Evolutionary conservation across 1,140 invertebrate genomes (phyloP), one percentile per base, ranked within the genome.

Genomic region (Coenobita brevimanus): DNA sequence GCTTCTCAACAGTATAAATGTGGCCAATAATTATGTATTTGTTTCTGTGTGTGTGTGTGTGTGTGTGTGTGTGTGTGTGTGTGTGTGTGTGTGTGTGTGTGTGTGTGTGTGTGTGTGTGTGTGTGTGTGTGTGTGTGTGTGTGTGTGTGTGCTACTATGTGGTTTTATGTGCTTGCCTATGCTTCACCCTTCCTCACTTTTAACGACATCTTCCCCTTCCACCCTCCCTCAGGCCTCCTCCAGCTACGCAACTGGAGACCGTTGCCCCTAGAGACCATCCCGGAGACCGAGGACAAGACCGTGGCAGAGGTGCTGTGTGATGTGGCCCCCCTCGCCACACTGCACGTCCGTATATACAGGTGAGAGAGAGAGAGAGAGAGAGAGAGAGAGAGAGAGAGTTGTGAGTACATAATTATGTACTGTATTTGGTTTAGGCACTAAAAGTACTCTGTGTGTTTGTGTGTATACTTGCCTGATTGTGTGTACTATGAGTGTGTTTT

Each of bases 271-370:
- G 82, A 84, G 36, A 46, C 50, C 82, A 75, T 84, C 67, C 82
- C 82, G 10, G 82, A 84, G 64, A 75, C 82, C 2, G 82, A 84
- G 67, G 82, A 84, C 82, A 84, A 84, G 50, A 84, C 82, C 21
- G 82, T 84, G 46, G 82, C 82, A 3, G 82, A 84, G 71, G 82
- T 84, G 62, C 33, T 84, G 33, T 73, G 82, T 60, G 82, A 84
- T 27, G 82, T 84, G 36, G 82, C 82, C 30, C 82, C 82, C 17
- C 82, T 84, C 17, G 82, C 82, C 43, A 84, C 82, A 8, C 46
- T 84, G 13, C 82, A 84, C 36, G 82, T 84, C 38, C 67, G 82
- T 43, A 84, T 84, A 67, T 84, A 84, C 82, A 84, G 82, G 82
- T 84, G 3, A 21, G 33, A 36, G 43, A 17, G 17, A 21, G 24